Evolutionary conservation across 2,797 vertebrate species (phyloP).

Genomic region (Fundulus diaphanus): DNA sequence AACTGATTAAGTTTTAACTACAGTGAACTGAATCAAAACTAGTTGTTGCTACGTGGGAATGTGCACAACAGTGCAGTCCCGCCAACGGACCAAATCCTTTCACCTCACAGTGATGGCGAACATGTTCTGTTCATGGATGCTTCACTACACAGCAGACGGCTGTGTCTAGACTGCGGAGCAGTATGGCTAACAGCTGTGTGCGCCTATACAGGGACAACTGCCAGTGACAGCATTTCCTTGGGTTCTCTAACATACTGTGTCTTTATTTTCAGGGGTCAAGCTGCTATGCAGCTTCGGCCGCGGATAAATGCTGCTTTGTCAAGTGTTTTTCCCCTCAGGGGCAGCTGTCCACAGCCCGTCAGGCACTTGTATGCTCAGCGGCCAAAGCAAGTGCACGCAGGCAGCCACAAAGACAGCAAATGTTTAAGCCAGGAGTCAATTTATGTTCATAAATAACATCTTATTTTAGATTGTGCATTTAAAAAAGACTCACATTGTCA

Average conservation of each 20-base stretch:
- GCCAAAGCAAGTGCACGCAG: constrained; percentile 55
- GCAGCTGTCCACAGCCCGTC: constrained; percentile 74
- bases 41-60: background rate
- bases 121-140: constrained; percentile 20
- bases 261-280: constrained; percentile 79
- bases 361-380: constrained; percentile 56
- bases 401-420: constrained; percentile 46
- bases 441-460: constrained; percentile 44
- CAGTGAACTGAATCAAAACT: background rate
- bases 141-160: constrained; percentile 29
- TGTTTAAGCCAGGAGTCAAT: constrained; percentile 49
- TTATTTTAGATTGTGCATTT: constrained; percentile 34
- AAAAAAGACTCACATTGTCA: constrained; percentile 23
- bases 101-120: background rate
- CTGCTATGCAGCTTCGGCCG: constrained; percentile 60
- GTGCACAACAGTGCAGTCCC: too few relatives aligned
- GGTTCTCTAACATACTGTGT: constrained; percentile 74
- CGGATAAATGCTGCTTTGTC: constrained; percentile 83
- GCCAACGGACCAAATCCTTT: background rate
- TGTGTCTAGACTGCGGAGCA: constrained; percentile 36
- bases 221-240: constrained; percentile 72
- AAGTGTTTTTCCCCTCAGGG: constrained; percentile 60
- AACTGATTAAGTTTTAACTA: background rate
- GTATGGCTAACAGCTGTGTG: constrained; percentile 69
- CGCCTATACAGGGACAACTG: constrained; percentile 65